phyloP scores from a whole-genome alignment of 1,140 invertebrate genomes.

The Lordiphosa clarofinis region DNA sequence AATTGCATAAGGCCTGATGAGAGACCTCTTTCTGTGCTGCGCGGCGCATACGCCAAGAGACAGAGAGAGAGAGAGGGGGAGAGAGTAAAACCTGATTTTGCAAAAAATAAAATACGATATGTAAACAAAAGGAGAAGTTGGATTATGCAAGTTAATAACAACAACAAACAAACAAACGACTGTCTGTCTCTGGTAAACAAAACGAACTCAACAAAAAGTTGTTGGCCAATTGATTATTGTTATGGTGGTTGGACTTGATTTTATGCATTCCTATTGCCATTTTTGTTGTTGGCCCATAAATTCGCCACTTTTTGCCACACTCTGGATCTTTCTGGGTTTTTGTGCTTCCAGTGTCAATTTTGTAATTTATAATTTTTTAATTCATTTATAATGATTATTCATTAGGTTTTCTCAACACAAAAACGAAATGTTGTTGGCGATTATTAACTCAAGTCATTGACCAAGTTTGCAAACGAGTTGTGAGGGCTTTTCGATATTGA shows the following conservation, averaged over 20 bases:
- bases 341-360: slow-evolving; percentile 34
- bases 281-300: slow-evolving; percentile 20
- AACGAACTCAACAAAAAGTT: slow-evolving; percentile 24
- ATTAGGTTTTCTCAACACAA: slow-evolving; percentile 34
- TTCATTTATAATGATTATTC: slow-evolving; percentile 61
- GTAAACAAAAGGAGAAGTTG: slow-evolving; percentile 5
- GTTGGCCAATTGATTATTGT: slow-evolving; percentile 43
- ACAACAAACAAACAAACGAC: slow-evolving; percentile 23
- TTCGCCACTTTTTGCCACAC: slow-evolving; percentile 50
- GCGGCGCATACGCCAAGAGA: neutral
- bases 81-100: slow-evolving; percentile 54
- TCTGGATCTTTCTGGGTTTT: slow-evolving; percentile 39
- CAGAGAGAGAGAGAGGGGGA: slow-evolving; percentile 12
- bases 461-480: slow-evolving; percentile 32
- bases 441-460: slow-evolving; percentile 21
- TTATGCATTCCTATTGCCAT: slow-evolving; percentile 16
- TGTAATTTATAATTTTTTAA: slow-evolving; percentile 15
- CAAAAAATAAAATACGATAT: slow-evolving; percentile 35
- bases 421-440: slow-evolving; percentile 11
- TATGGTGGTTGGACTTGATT: no score
- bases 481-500: slow-evolving; percentile 22
- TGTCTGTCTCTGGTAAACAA: slow-evolving; percentile 16
- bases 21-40: no score
- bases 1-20: no score
- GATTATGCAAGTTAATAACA: slow-evolving; percentile 56